Percentiles rank a stretch among this genome's conserved stretches.
Evolutionary conservation across 2,797 vertebrate species (phyloP).

Genomic region (Mastacembelus armatus): DNA sequence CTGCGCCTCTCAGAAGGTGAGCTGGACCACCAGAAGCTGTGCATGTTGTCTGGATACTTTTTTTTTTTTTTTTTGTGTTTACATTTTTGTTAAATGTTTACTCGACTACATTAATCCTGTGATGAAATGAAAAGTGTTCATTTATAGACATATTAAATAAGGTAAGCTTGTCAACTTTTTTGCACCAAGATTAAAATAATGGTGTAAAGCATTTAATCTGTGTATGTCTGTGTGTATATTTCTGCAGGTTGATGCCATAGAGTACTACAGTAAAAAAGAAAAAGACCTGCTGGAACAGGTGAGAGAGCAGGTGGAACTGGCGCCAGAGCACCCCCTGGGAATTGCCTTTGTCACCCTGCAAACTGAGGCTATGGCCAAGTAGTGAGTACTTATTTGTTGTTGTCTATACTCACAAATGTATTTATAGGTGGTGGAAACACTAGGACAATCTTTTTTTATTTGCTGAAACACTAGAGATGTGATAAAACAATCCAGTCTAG

Average conservation of each 20-base stretch:
- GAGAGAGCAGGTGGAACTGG: slow-evolving; percentile 73
- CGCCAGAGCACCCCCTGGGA: slow-evolving; percentile 86
- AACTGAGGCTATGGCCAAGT: slow-evolving; percentile 91
- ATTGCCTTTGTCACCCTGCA: slow-evolving; percentile 95
- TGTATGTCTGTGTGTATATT: slow-evolving; percentile 15
- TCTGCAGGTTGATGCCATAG: slow-evolving; percentile 91
- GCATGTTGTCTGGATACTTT: neutral
- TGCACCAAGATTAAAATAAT: neutral
- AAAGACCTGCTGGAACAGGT: slow-evolving; percentile 82
- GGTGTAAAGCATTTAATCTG: neutral
- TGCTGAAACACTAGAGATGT: neutral
- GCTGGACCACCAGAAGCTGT: neutral
- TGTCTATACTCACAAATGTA: no score
- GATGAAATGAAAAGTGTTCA: neutral
- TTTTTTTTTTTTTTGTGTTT: neutral
- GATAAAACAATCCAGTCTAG: neutral
- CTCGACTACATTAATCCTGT: neutral
- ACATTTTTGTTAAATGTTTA: neutral
- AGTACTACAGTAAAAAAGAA: slow-evolving; percentile 86
- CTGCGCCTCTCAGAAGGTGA: slow-evolving; percentile 75
- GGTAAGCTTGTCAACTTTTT: no score
- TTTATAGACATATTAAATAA: neutral
- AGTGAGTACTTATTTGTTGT: slow-evolving; percentile 83
- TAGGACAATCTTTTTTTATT: neutral
- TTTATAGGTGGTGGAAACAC: neutral